These are phyloP conservation scores for Caenorhabditis afra DNA, from an alignment of 2,888 invertebrate genomes.

Conservation along the genomic window DNA sequence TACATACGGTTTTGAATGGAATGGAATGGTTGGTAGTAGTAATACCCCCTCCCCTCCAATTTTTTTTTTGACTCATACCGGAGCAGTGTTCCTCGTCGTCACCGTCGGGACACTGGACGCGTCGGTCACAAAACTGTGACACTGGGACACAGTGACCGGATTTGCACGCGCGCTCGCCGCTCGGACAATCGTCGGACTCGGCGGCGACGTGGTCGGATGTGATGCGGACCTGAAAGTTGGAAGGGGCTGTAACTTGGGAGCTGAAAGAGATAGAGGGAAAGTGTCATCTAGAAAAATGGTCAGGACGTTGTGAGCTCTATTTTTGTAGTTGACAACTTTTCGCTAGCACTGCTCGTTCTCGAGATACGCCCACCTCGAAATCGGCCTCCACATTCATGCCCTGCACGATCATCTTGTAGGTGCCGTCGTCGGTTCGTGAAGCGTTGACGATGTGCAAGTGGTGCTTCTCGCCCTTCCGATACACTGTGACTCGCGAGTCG, in stretches of 20 bases:
- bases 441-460: slow-evolving; percentile 63
- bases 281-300: too few relatives aligned
- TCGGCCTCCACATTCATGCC: slow-evolving; percentile 68
- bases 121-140: slow-evolving; percentile 71
- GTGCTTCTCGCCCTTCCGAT: slow-evolving; percentile 67
- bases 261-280: too few relatives aligned
- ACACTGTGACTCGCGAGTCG: slow-evolving; percentile 63
- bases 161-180: slow-evolving; percentile 70
- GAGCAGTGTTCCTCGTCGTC: slow-evolving; percentile 71
- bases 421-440: slow-evolving; percentile 65
- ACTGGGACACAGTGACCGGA: slow-evolving; percentile 74
- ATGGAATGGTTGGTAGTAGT: neutral
- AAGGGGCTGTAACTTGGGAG: neutral
- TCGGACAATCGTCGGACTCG: slow-evolving; percentile 68
- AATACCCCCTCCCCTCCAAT: too few relatives aligned
- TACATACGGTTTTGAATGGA: neutral
- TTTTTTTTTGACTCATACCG: too few relatives aligned
- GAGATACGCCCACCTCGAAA: slow-evolving; percentile 50
- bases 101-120: slow-evolving; percentile 73
- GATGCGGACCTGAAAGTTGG: slow-evolving; percentile 61
- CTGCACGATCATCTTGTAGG: slow-evolving; percentile 67
- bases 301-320: too few relatives aligned
- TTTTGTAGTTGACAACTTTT: too few relatives aligned
- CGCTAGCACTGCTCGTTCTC: too few relatives aligned
- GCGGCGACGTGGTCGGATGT: slow-evolving; percentile 60